Percentiles rank a stretch among this genome's conserved stretches.
Conservation (phyloP, 1,140 invertebrate genomes). For the Achroia grisella region DNA sequence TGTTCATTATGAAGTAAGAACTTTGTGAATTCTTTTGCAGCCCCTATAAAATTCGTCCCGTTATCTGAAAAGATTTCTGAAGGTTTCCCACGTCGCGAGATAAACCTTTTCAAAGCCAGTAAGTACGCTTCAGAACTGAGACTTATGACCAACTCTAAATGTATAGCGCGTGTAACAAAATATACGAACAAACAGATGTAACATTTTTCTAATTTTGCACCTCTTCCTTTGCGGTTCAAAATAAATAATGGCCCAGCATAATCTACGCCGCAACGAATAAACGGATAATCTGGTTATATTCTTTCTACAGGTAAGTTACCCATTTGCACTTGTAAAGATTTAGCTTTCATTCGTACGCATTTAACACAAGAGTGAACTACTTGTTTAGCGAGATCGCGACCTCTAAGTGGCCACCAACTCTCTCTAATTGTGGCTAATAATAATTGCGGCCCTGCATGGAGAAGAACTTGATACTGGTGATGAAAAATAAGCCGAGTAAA, state of each 20-base stretch:
- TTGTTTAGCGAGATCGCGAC: constrained; percentile 4
- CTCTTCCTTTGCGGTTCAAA: background rate
- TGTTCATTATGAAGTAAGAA: background rate
- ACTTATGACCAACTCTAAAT: constrained; percentile 8
- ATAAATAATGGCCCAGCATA: background rate
- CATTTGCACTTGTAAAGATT: background rate
- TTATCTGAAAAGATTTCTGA: constrained; percentile 12
- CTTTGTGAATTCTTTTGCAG: background rate
- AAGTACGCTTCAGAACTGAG: constrained; percentile 6
- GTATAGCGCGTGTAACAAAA: constrained; percentile 1
- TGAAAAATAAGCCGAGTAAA: constrained; percentile 18
- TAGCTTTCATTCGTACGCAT: constrained; percentile 2
- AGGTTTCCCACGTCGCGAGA: constrained; percentile 12
- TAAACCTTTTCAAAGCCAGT: constrained; percentile 11
- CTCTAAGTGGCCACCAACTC: constrained; percentile 5
- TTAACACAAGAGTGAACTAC: constrained; percentile 7
- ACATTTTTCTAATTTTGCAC: background rate
- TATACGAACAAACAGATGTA: constrained; percentile 9
- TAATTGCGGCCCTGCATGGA: constrained; percentile 16
- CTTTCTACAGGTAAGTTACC: constrained; percentile 1
- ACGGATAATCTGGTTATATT: background rate
- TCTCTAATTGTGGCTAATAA: constrained; percentile 8
- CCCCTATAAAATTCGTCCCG: background rate
- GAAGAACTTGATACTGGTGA: constrained; percentile 10
- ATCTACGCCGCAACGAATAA: background rate